Percentiles rank a stretch among this genome's conserved stretches.
phyloP scores from a whole-genome alignment of 2,113 vertebrate genomes.

The Petaurus breviceps region DNA sequence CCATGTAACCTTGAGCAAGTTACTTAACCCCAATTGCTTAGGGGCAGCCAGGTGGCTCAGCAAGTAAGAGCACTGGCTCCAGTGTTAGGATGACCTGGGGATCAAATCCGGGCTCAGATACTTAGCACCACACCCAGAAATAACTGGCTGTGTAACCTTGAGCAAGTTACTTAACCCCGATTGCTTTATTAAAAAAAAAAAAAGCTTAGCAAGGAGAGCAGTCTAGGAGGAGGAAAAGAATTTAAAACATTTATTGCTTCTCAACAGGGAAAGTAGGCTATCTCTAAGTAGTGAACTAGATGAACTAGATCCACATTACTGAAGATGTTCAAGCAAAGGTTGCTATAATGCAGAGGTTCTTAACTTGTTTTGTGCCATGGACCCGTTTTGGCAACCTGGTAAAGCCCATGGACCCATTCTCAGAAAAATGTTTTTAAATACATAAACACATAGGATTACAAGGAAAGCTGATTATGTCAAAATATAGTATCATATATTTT shows the following conservation, averaged over 20 bases:
- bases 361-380: not conserved
- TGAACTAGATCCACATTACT: not conserved
- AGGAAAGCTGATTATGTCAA: not conserved
- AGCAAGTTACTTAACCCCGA: no score
- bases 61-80: no score
- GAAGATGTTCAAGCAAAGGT: not conserved
- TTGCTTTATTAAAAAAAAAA: no score
- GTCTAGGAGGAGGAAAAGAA: not conserved
- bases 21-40: no score
- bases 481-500: not conserved
- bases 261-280: slow-evolving; percentile 13
- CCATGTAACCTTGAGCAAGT: no score
- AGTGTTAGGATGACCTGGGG: no score
- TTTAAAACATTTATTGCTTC: slow-evolving; percentile 4
- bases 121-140: no score
- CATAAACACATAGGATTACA: not conserved
- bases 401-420: not conserved
- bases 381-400: not conserved
- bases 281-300: slow-evolving; percentile 14
- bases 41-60: no score
- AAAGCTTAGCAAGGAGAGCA: not conserved
- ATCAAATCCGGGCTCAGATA: no score
- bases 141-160: no score
- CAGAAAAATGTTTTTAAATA: not conserved
- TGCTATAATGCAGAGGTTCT: not conserved